Conservation (phyloP, 1,140 invertebrate species). For the Thaumetopoea pityocampa region DNA sequence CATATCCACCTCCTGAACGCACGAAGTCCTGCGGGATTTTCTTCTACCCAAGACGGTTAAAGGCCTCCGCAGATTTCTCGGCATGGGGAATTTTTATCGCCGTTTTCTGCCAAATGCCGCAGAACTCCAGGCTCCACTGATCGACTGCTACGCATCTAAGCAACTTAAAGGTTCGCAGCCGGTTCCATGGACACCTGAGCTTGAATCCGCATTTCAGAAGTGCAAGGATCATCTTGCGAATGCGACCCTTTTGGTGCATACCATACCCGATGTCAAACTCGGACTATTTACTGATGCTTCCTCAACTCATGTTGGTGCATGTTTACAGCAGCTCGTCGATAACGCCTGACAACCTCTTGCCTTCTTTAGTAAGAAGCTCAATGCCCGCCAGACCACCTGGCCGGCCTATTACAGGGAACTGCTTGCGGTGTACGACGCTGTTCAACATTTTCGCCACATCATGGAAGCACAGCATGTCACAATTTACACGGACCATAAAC, state of each 20-base stretch:
- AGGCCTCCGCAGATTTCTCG: constrained; percentile 20
- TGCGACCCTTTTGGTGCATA: too few relatives aligned
- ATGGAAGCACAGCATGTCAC: neutral
- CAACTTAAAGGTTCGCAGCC: neutral
- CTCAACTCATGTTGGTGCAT: too few relatives aligned
- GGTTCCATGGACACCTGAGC: neutral
- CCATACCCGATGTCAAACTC: too few relatives aligned
- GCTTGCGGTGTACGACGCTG: too few relatives aligned
- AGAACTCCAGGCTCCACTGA: constrained; percentile 12
- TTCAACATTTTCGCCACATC: too few relatives aligned
- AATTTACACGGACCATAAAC: neutral
- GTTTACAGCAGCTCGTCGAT: neutral
- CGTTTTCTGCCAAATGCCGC: constrained; percentile 22
- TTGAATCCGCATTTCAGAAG: neutral
- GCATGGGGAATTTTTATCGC: constrained; percentile 26
- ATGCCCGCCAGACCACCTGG: neutral
- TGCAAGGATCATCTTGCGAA: too few relatives aligned
- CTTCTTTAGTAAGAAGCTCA: neutral
- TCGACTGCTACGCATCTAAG: constrained; percentile 2
- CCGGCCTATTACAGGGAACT: too few relatives aligned
- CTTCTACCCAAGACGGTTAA: constrained; percentile 18
- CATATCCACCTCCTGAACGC: neutral
- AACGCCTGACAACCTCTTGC: neutral
- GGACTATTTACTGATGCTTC: too few relatives aligned
- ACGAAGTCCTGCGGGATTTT: constrained; percentile 12